A percentile compares a stretch with the other conserved stretches of the same genome.
phyloP scores from a whole-genome alignment of 1,140 invertebrate species.

The Ceratitis capitata region DNA sequence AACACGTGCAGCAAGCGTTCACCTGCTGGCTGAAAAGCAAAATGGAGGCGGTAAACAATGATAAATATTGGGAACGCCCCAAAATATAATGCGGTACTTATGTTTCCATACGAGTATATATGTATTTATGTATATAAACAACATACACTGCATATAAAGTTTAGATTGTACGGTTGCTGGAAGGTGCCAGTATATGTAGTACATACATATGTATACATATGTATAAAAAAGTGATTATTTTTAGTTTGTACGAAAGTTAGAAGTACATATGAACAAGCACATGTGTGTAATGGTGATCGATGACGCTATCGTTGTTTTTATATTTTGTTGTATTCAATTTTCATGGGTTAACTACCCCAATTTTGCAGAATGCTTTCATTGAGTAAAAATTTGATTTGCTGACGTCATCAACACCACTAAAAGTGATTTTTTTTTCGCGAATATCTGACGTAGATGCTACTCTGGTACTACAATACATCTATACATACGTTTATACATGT shows the following conservation, averaged over 20 bases:
- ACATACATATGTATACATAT: neutral
- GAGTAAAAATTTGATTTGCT: neutral
- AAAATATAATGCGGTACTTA: too few species aligned
- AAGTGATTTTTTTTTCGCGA: neutral
- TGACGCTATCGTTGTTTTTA: neutral
- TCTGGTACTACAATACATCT: neutral
- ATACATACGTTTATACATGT: neutral
- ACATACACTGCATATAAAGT: neutral
- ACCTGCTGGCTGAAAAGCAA: neutral
- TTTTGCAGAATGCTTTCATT: neutral
- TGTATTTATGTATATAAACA: neutral
- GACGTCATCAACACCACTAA: slow-evolving; percentile 1
- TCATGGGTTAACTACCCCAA: neutral
- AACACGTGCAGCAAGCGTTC: neutral
- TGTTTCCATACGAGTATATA: neutral
- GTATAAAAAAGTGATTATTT: neutral
- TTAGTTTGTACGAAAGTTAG: too few species aligned
- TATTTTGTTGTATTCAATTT: neutral
- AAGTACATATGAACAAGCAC: neutral
- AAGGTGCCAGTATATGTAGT: neutral
- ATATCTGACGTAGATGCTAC: neutral
- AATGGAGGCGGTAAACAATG: too few species aligned
- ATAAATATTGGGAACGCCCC: too few species aligned
- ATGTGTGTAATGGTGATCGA: neutral
- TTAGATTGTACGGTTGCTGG: neutral